Base-by-base conservation (phyloP, 2,888 invertebrate genomes). In the Idaea aversata region DNA sequence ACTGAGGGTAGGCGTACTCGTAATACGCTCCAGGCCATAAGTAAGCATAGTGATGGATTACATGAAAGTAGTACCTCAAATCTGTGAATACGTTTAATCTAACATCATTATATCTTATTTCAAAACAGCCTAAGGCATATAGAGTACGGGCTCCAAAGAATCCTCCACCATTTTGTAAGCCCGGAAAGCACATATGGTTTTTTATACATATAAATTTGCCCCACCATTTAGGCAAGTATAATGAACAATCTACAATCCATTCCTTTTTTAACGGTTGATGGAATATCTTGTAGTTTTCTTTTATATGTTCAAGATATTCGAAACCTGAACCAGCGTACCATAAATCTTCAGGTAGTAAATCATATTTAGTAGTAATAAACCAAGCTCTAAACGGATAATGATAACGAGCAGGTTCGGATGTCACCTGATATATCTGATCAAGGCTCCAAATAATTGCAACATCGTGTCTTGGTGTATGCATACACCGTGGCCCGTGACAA, bases 1-100 rank as follows among this genome's bases (percentile, higher is more conserved):
- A 88, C 15, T 87, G 80, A 0, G 88, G 84, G 57, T 87, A 88
- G 0, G 88, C 87, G 34, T 87, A 88, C 65, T 88, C 88, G 47
- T 88, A 88, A 63, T 88, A 88, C 10, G 79, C 73, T 0, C 82
- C 84, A 0, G 72, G 67, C 0, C 16, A 62, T 4, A 86, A 65
- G 5, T 76, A 61, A 0, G 77, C 80, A 1, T 73, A 70, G 0
- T 70, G 63, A 0, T 74, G 34, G 3, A 88, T 79, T 34, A 65
- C 65, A 0, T 70, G 65, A 0, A 70, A 16, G 57, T 89, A 89
- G 38, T 85, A 88, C 4, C 88, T 75, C 0, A 88, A 5, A 64
- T 89, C 88, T 0, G 88, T 88, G 61, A 88, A 88, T 3, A 75
- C 87, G 4, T 81, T 61, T 6, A 87, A 72, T n/a, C 82, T 75